Evolutionary conservation across 2,888 invertebrate genomes (phyloP).

Genomic region (Merodon equestris): DNA sequence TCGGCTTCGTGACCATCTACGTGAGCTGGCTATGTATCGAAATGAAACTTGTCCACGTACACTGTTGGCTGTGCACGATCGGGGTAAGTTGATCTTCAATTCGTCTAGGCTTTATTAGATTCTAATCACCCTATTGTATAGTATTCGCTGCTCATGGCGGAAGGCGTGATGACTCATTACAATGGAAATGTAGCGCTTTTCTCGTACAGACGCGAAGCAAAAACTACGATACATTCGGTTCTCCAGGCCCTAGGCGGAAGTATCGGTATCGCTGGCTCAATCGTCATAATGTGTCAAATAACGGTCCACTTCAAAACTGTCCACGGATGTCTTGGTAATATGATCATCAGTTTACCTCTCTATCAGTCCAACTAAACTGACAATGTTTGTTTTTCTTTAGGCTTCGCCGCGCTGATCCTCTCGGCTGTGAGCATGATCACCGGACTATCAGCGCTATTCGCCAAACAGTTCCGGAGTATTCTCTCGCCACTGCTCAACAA

Average conservation of each 20-base stretch:
- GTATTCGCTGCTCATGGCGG: constrained; percentile 77
- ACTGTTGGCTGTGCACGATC: constrained; percentile 76
- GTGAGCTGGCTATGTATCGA: constrained; percentile 74
- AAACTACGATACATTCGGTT: constrained; percentile 77
- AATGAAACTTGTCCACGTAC: constrained; percentile 72
- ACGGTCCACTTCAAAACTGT: constrained; percentile 71
- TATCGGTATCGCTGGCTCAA: constrained; percentile 74
- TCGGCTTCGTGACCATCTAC: constrained; percentile 76
- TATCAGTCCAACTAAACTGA: no score
- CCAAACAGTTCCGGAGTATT: constrained; percentile 71
- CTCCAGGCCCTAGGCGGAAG: constrained; percentile 74
- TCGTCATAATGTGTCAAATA: constrained; percentile 74
- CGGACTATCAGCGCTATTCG: constrained; percentile 74
- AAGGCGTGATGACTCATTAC: constrained; percentile 76
- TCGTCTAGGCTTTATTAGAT: not conserved
- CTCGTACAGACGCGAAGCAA: constrained; percentile 73
- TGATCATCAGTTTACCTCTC: not conserved
- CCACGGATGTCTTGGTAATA: constrained; percentile 74
- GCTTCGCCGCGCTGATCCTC: constrained; percentile 75
- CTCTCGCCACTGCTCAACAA: constrained; percentile 75
- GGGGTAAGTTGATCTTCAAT: constrained; percentile 72
- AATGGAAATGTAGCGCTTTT: constrained; percentile 73
- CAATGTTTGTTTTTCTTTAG: constrained; percentile 70
- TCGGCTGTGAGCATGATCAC: constrained; percentile 74
- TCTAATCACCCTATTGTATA: constrained; percentile 53